Base-by-base conservation (phyloP, 2,113 vertebrate species). In the Zosterops pallidus region DNA sequence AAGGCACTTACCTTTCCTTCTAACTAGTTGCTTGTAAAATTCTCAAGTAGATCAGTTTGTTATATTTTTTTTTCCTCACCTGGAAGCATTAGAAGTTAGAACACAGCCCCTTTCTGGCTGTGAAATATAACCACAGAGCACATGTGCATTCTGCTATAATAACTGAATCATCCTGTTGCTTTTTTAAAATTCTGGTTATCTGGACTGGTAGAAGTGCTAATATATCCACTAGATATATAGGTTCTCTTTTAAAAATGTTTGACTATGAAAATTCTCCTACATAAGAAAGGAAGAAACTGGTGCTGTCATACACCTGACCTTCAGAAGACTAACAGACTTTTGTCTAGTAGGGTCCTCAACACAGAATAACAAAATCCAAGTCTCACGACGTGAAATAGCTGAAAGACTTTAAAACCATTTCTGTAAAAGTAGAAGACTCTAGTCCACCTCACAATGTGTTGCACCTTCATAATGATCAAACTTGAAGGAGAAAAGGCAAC, bases 1-100 rank as follows among this genome's bases (percentile, higher is more conserved):
- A 49, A 79, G 70, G 41, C 55, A 90, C 88, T 95, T 90, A 77
- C 59, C 80, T 95, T 87, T 56, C 57, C 31, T 75, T 84, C 60
- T 64, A 85, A 57, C 15, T 42, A 89, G 46, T 64, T 81, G 26
- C 16, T 72, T 64, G 33, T 60, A 57, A 76, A 78, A 68, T 41
- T 82, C 31, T 49, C 42, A 56, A 31, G 35, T 5, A 75, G 22
- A 46, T 49, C 6, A 42, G 5, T 33, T 56, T 46, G 15, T 14
- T 46, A 46, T 21, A 13, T 14, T 2, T 29, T 65, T 35, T 64
- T 35, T 9, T 23, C 26, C 29, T n/a, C 21, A 57, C 37, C 41
- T 90, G 44, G 39, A 76, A 88, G 49, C 22, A 53, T 46, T 57
- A 28, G 2, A 71, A 79, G 6, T 72, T n/a, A 60, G 74, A 89